These are phyloP conservation scores for Siniperca undulata DNA, from an alignment of 2,797 vertebrate species.

Conservation along the genomic window DNA sequence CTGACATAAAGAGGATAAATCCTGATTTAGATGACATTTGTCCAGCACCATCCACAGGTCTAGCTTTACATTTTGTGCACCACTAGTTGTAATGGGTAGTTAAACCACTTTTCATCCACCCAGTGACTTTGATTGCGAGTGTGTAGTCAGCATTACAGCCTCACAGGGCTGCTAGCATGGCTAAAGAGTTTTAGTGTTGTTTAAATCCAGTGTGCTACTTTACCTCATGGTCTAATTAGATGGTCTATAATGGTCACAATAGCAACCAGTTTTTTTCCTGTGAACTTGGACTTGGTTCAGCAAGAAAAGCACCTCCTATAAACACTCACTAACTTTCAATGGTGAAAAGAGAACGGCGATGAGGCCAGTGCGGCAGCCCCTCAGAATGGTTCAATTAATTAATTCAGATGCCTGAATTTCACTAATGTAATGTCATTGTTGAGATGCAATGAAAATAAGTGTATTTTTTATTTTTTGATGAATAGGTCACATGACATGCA, in stretches of 20 bases:
- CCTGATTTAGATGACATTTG: neutral
- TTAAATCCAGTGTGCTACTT: constrained; percentile 18
- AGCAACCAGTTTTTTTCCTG: constrained; percentile 19
- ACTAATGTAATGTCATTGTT: neutral
- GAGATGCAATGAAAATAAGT: neutral
- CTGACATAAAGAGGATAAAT: neutral
- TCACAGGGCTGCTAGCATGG: neutral
- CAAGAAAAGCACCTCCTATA: neutral
- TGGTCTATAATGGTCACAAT: constrained; percentile 20
- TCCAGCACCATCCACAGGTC: neutral
- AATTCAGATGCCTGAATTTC: neutral
- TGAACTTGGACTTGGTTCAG: constrained; percentile 22
- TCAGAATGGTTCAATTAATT: neutral
- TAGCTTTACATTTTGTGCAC: neutral
- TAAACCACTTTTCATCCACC: neutral
- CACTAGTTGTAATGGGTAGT: neutral
- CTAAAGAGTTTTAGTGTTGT: constrained; percentile 3
- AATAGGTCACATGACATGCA: neutral
- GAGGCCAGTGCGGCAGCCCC: neutral
- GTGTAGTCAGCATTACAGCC: constrained; percentile 5
- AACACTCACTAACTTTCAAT: neutral
- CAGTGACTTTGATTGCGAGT: neutral
- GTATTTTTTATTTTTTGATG: neutral
- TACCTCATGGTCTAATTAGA: constrained; percentile 33
- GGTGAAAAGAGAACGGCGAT: neutral